Evolutionary conservation across 1,140 invertebrate species (phyloP), one percentile per base, ranked within the genome.

Genomic region (Tribolium madens): DNA sequence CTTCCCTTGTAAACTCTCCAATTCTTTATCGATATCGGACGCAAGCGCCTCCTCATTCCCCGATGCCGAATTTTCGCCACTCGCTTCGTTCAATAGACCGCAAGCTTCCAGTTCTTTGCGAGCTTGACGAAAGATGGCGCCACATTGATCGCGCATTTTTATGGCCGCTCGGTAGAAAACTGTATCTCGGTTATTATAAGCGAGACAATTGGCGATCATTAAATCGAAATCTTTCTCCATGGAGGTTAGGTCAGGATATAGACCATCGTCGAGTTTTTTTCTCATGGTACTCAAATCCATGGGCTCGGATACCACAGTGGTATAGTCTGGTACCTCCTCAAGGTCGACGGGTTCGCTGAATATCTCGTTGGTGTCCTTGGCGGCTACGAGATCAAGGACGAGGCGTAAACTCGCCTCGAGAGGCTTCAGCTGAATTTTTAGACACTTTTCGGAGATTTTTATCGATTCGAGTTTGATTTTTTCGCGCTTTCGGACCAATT

Each of bases 241-340:
- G 12, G 92, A 90, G 70, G 93, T 91, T 42, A 99, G 87, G 15
- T 90, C 92, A 3, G 88, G 87, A 86, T 98, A 99, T 69, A 91
- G 86, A 76, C 94, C 92, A 31, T 89, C 86, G 60, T 95, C 91
- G 9, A 97, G 87, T 87, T 96, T 97, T 52, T 88, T 82, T 72
- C 89, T 82, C 95, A 99, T 99, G 0, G 97, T 98, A 50, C 94
- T 94, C 42, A 99, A 89, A 86, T 99, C 97, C 97, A 99, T 99
- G 0, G 98, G 97, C 79, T 95, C 89, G 73, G 95, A 93, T 0
- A 99, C 96, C 70, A 98, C 94, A 10, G 95, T 93, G 53, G 93
- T 90, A 87, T 98, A 99, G 87, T 98, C 97, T 50, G 95, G 95
- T 42, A 78, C 95, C 89, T 98, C 96, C 68, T 92, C 91, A 6